Percentiles rank a stretch among this genome's conserved stretches.
Conservation (phyloP, 2,888 invertebrate species). For the Caradrina kadenii region DNA sequence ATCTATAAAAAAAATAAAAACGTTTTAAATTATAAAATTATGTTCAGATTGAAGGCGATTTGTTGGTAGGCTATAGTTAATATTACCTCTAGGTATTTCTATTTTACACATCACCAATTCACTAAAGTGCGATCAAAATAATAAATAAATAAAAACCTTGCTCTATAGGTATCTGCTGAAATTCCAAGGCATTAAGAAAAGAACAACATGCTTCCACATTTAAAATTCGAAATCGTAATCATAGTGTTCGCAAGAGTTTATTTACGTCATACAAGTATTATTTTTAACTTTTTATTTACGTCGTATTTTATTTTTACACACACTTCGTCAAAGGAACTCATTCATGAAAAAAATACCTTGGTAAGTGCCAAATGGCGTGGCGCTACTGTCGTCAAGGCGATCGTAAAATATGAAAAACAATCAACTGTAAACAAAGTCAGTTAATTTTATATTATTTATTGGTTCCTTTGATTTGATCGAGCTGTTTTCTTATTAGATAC, state of each 20-base stretch:
- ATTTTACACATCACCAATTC: not conserved
- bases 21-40: not conserved
- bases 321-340: conserved; percentile 47
- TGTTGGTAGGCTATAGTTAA: not conserved
- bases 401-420: conserved; percentile 21
- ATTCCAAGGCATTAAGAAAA: not conserved
- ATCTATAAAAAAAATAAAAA: too few species aligned
- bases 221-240: conserved; percentile 35
- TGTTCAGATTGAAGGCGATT: conserved; percentile 19
- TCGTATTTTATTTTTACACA: conserved; percentile 49
- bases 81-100: not conserved
- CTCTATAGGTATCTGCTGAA: too few species aligned
- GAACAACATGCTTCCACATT: conserved; percentile 35
- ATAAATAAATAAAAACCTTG: not conserved
- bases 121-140: not conserved
- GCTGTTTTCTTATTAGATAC: not conserved
- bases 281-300: conserved; percentile 55
- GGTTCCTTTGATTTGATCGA: conserved; percentile 9
- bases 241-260: conserved; percentile 32
- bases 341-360: conserved; percentile 43
- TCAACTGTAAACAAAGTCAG: conserved; percentile 14
- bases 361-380: conserved; percentile 28
- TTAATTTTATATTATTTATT: conserved; percentile 12
- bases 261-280: conserved; percentile 51
- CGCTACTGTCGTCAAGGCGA: conserved; percentile 18